Percentiles rank a stretch among this genome's conserved stretches.
Evolutionary conservation across 2,888 invertebrate species (phyloP).

Genomic region (Agriotes lineatus): DNA sequence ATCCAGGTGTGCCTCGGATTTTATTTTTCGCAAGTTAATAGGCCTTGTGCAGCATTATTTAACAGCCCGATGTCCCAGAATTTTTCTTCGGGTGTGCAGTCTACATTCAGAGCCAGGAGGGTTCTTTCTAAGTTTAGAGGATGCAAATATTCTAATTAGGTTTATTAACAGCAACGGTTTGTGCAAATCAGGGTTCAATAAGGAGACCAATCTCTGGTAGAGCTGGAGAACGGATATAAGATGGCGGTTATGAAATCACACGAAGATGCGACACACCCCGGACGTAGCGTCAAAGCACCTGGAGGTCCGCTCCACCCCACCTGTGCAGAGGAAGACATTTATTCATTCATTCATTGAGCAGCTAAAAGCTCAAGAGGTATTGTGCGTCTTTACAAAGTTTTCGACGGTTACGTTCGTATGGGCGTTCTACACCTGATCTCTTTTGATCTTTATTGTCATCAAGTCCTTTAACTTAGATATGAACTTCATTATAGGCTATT

Average conservation of each 20-base stretch:
- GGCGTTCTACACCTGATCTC: constrained; percentile 61
- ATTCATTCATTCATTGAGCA: constrained; percentile 44
- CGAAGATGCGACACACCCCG: constrained; percentile 46
- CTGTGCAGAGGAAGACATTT: constrained; percentile 43
- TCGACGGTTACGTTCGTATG: constrained; percentile 53
- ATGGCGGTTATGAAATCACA: constrained; percentile 42
- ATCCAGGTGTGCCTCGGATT: constrained; percentile 59
- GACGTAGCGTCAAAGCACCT: constrained; percentile 45
- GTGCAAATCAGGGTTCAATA: too few relatives aligned
- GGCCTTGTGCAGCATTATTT: background rate
- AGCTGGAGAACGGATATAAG: constrained; percentile 42
- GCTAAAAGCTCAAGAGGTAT: constrained; percentile 44
- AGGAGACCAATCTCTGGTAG: too few relatives aligned
- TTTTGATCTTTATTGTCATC: constrained; percentile 55
- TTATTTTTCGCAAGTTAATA: constrained; percentile 36
- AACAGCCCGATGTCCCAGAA: background rate
- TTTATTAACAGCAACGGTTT: too few relatives aligned
- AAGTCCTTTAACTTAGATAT: constrained; percentile 54
- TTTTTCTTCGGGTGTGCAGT: too few relatives aligned
- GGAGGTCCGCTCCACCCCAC: constrained; percentile 41
- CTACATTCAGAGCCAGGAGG: too few relatives aligned
- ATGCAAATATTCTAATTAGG: too few relatives aligned
- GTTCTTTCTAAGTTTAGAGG: too few relatives aligned
- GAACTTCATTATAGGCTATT: constrained; percentile 54
- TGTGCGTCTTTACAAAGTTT: constrained; percentile 47